Evolutionary conservation across 2,888 invertebrate species (phyloP).

Genomic region (Chrysodeixis includens): DNA sequence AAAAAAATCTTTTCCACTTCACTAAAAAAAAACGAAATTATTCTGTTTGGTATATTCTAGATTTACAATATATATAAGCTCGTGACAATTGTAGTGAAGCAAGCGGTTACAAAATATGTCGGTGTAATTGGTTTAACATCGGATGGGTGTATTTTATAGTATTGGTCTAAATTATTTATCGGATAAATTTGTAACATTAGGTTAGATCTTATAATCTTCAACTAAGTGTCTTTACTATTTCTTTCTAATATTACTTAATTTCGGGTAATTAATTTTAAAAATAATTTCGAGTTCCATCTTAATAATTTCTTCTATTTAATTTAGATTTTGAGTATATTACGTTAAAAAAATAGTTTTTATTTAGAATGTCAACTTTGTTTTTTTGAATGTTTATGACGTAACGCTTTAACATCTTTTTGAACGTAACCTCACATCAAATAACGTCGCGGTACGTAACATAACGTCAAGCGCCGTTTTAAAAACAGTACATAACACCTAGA

Average conservation of each 20-base stretch:
- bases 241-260: background rate
- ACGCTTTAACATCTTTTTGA: background rate
- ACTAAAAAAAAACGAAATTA: background rate
- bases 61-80: background rate
- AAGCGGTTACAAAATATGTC: background rate
- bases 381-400: background rate
- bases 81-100: background rate
- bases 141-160: background rate
- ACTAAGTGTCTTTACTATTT: background rate
- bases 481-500: background rate
- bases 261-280: too few relatives aligned
- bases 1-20: background rate
- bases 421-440: conserved; percentile 12
- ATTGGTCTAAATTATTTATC: background rate
- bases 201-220: background rate
- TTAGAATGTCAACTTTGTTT: background rate
- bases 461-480: background rate
- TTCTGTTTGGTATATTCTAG: background rate
- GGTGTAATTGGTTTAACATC: background rate
- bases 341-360: too few relatives aligned
- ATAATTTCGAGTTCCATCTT: too few relatives aligned
- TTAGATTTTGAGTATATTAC: too few relatives aligned
- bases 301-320: too few relatives aligned
- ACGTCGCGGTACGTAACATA: background rate
- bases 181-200: background rate